Base-by-base conservation (phyloP, 2,888 invertebrate genomes). In the Hemithea aestivaria region DNA sequence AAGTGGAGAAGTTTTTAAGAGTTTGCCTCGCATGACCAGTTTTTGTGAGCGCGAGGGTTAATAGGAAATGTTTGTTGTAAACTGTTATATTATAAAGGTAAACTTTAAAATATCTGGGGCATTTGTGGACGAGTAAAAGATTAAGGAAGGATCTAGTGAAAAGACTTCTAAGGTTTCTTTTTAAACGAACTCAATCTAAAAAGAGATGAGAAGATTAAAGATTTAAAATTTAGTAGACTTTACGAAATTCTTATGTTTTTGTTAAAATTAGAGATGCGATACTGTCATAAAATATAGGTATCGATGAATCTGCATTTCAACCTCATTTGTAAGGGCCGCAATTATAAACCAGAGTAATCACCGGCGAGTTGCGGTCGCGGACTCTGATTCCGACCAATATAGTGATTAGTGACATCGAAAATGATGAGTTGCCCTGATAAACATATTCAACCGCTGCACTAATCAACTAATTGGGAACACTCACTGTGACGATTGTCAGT, bases 321-420 rank as follows among this genome's bases (percentile, higher is more conserved):
- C 3, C 73, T 81, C 81, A 78, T 81, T 82, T 83, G 80, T 77
- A 78, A 75, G 76, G 71, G 77, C 68, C 58, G 72, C 75, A 82
- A 84, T 84, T 83, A 84, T 82, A 77, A 75, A 71, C 58, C 60
- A 40, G 62, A 67, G 73, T 82, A 84, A 85, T 85, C 82, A 82
- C 60, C 57, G 49, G 62, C 54, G 62, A 61, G 56, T 49, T 59
- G 70, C 58, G 68, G 67, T 69, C 58, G 51, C 55, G 56, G 48
- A 48, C 55, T 53, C 49, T 47, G 56, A 58, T 47, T 59, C 51
- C 32, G 48, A 45, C 35, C 53, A 41, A 45, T 55, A 53, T 43
- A 46, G 50, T 52, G 51, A 53, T 54, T 52, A 58, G 53, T 51
- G 39, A 50, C 48, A 43, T 50, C 35, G 38, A 40, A 49, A 45